Conservation (phyloP, 2,113 vertebrate species). For the Coracopsis vasa region DNA sequence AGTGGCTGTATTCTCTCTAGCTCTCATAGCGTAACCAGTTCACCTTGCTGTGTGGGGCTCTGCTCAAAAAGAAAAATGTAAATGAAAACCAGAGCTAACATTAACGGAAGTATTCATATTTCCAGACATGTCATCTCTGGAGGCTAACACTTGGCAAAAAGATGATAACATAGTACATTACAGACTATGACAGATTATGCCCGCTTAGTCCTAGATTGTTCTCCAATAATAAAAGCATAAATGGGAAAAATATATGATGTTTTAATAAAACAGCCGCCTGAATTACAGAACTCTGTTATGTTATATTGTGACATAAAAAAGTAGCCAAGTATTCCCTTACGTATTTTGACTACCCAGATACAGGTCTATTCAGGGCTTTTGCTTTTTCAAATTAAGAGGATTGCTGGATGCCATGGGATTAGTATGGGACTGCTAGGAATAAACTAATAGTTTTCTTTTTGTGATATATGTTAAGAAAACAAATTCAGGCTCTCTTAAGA, state of each 20-base stretch:
- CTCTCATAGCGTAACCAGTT: not conserved
- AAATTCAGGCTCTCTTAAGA: not conserved
- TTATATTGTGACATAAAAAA: not conserved
- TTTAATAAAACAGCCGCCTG: not conserved
- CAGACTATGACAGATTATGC: not conserved
- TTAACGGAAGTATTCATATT: constrained; percentile 19
- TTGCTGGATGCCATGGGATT: not conserved
- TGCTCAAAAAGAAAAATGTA: not conserved
- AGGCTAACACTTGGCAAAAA: constrained; percentile 1
- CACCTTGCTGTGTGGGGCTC: not conserved
- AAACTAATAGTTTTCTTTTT: not conserved
- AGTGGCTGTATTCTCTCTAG: fast-evolving
- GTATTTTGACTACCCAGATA: not conserved
- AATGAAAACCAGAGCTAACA: not conserved
- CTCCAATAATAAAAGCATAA: not conserved
- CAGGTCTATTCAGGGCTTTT: not conserved
- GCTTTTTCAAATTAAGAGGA: not conserved
- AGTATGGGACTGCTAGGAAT: not conserved
- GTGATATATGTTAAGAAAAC: not conserved
- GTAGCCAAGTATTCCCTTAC: not conserved
- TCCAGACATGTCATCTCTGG: constrained; percentile 1
- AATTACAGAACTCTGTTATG: not conserved
- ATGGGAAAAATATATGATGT: not conserved
- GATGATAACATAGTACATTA: not conserved
- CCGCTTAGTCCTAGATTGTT: not conserved